Conservation (phyloP, 2,113 vertebrate genomes). For the Steatornis caripensis region DNA sequence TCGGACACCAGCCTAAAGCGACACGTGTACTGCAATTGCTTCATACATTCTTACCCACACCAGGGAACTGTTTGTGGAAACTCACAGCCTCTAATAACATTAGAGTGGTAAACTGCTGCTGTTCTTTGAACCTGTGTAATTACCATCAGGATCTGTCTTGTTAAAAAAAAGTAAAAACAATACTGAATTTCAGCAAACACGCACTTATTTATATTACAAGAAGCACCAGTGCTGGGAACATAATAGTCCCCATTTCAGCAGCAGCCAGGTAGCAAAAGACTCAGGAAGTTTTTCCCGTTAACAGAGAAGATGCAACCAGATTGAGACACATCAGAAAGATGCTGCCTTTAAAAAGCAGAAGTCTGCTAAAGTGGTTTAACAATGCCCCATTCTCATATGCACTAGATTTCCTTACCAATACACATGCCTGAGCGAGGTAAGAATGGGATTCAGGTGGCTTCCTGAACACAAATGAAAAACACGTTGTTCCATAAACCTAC, state of each 20-base stretch:
- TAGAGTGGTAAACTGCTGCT: neutral
- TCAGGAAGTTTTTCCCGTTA: no score
- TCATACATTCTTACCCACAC: accelerated
- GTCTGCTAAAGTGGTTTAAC: neutral
- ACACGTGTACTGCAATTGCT: accelerated
- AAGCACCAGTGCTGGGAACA: neutral
- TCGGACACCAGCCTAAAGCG: neutral
- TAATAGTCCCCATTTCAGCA: neutral
- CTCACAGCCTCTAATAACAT: neutral
- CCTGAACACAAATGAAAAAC: neutral
- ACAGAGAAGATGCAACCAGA: neutral
- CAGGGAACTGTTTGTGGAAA: accelerated
- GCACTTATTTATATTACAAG: neutral
- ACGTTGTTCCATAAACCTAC: neutral
- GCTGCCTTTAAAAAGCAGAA: neutral
- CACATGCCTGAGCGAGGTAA: neutral
- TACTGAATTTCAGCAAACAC: neutral
- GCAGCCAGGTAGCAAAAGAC: neutral
- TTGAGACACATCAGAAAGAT: accelerated
- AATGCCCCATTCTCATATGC: accelerated
- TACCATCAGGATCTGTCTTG: neutral
- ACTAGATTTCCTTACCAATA: neutral
- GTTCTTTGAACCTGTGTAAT: neutral
- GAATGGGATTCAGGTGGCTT: neutral
- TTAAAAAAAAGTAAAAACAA: neutral